Base-by-base conservation (phyloP, 1,140 invertebrate species). In the Bombus soroeensis region DNA sequence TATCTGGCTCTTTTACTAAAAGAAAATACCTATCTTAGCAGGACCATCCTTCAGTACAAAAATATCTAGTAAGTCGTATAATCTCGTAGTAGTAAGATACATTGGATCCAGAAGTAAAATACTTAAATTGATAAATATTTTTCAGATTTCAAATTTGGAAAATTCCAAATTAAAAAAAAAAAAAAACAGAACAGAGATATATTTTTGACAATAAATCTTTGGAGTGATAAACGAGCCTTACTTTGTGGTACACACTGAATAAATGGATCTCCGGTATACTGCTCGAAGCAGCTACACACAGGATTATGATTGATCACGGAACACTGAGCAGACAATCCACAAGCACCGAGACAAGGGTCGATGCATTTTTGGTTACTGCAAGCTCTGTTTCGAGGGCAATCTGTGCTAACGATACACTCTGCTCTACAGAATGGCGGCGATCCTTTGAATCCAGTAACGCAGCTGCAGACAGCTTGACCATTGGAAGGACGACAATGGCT, bases 321-420 rank as follows among this genome's bases (percentile, higher is more conserved):
- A 92, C 97, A 97, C n/a, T 95, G 92, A 9, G 96, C 97, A 76
- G 93, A 94, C 39, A 97, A 88, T 73, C 97, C 97, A 94, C 97
- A 98, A 72, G 97, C 96, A 83, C 97, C 97, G 62, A 95, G 95
- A 88, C 97, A 97, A 59, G 97, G 97, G 92, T 97, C 95, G 4
- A 96, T 95, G 92, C 97, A 97, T 93, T 97, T 97, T 82, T 97
- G 96, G 92, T 97, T 97, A 66, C 96, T 96, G 90, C 97, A 97
- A 74, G 97, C 97, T 91, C 96, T 95, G 89, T 96, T 96, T 37
- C 95, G 93, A 57, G 96, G 89, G 92, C 97, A 97, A 93, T 97
- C 97, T 28, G 96, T 94, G 88, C 97, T 97, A 28, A 96, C 96
- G 6, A 97, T 94, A 93, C 97, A 98, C 94, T 97, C 97, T 12